These are phyloP conservation scores for Celastrina argiolus DNA, from an alignment of 2,888 invertebrate species.

Conservation along the genomic window DNA sequence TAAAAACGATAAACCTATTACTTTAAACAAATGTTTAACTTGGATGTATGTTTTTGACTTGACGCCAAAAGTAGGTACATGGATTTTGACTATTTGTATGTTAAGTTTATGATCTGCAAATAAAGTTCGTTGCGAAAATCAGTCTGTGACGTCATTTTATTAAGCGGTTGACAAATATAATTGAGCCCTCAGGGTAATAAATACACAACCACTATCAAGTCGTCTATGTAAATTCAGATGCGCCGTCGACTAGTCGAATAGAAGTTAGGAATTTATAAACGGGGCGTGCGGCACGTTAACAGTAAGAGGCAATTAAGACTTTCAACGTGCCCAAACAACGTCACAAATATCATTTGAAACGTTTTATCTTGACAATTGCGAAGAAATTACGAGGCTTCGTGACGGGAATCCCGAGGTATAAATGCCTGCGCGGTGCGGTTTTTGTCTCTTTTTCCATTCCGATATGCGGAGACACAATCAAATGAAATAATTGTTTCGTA, in stretches of 20 bases:
- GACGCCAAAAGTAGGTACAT: no score
- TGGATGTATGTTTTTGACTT: no score
- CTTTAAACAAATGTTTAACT: no score
- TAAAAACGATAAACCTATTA: no score
- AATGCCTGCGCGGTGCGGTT: background rate
- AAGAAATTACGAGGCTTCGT: constrained; percentile 24
- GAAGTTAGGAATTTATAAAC: background rate
- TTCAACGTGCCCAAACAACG: constrained; percentile 20
- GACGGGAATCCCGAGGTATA: constrained; percentile 18
- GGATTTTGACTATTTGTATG: no score
- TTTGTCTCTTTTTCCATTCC: constrained; percentile 16
- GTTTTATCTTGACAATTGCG: constrained; percentile 26
- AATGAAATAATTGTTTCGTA: constrained; percentile 14
- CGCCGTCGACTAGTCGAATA: background rate
- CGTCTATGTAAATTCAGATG: background rate
- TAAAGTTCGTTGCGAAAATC: background rate
- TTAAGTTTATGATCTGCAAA: background rate
- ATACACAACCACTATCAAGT: background rate
- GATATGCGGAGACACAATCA: background rate
- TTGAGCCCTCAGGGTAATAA: background rate
- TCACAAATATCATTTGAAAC: constrained; percentile 25
- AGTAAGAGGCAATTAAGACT: constrained; percentile 23
- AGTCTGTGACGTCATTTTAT: background rate
- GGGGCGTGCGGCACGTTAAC: constrained; percentile 9
- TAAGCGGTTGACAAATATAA: background rate